Conservation (phyloP, 2,888 invertebrate species). For the Calameuta pallipes region DNA sequence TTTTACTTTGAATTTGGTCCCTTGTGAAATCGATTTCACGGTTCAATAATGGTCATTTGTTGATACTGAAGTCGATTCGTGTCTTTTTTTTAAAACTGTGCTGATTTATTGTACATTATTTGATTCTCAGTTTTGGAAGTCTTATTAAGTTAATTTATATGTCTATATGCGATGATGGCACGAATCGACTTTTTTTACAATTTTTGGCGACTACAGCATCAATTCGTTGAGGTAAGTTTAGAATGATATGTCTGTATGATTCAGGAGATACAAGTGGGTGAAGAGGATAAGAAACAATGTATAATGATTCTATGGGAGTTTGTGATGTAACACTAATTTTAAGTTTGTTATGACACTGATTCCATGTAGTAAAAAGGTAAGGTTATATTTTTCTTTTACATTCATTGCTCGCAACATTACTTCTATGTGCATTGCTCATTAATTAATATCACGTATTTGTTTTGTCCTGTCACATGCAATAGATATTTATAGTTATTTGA, state of each 20-base stretch:
- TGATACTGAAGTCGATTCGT: not conserved
- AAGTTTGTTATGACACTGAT: not conserved
- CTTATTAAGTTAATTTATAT: not conserved
- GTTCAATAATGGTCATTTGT: not conserved
- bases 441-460: not conserved
- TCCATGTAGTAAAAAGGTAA: not conserved
- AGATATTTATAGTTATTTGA: not conserved
- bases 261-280: not conserved
- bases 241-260: not conserved
- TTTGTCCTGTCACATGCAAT: not conserved
- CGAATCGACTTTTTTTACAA: not conserved
- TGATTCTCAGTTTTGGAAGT: not conserved
- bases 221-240: not conserved
- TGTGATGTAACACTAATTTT: not conserved
- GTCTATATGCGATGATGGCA: not conserved
- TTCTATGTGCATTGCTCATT: not conserved
- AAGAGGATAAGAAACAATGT: not conserved
- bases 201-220: not conserved
- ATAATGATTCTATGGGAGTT: not conserved
- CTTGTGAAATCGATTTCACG: not conserved
- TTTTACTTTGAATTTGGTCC: not conserved
- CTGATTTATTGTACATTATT: not conserved
- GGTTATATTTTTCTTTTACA: not conserved
- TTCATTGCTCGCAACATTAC: not conserved
- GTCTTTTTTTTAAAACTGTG: not conserved